phyloP scores from a whole-genome alignment of 2,888 invertebrate genomes.

The Eupithecia subumbrata region DNA sequence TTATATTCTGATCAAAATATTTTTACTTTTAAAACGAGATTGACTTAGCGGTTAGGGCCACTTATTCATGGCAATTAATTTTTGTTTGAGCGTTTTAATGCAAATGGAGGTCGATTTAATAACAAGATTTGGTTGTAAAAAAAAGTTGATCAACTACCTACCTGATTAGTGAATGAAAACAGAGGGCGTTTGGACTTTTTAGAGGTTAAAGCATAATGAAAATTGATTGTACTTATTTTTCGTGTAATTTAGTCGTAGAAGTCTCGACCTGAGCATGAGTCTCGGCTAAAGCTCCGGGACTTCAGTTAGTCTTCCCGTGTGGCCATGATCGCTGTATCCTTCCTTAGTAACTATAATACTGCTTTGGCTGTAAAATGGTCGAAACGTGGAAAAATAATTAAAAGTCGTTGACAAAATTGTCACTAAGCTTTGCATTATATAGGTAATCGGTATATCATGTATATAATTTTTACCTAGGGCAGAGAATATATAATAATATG shows the following conservation, averaged over 20 bases:
- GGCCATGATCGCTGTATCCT: too few species aligned
- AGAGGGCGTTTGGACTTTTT: not conserved
- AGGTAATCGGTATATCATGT: too few species aligned
- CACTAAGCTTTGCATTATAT: too few species aligned
- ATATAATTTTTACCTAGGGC: not conserved
- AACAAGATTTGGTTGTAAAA: not conserved
- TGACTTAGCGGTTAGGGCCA: conserved; percentile 11
- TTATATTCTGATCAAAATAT: conserved; percentile 33
- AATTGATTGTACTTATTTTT: not conserved
- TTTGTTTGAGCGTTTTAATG: conserved; percentile 14
- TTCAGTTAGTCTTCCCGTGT: too few species aligned
- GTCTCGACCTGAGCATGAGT: too few species aligned
- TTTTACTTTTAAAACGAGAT: conserved; percentile 23
- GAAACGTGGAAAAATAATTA: too few species aligned
- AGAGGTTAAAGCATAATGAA: not conserved
- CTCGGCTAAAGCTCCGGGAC: too few species aligned
- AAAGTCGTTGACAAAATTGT: too few species aligned
- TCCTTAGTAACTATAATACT: too few species aligned
- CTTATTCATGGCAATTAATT: conserved; percentile 28
- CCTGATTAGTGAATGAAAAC: not conserved
- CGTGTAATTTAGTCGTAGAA: too few species aligned
- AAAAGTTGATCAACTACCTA: not conserved
- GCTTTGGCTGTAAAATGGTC: too few species aligned
- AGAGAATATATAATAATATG: too few species aligned
- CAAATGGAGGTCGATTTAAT: not conserved